These are phyloP conservation scores for Leptinotarsa texana DNA, from an alignment of 1,140 invertebrate genomes.

Conservation along the genomic window DNA sequence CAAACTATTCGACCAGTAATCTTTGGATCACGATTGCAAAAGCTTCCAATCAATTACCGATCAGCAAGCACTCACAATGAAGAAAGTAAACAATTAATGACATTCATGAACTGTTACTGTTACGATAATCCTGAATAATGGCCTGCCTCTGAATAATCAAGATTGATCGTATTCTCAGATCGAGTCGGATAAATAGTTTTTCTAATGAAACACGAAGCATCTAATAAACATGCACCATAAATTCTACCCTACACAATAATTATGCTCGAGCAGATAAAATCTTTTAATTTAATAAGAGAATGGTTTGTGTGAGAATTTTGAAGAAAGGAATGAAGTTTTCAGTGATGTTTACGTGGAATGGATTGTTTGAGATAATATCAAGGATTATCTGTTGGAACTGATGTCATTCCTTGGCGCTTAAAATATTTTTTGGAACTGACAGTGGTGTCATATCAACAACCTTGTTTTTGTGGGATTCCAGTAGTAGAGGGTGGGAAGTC, in stretches of 20 bases:
- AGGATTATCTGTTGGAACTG: neutral
- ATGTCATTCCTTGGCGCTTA: too few species aligned
- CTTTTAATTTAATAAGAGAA: constrained; percentile 9
- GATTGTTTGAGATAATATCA: neutral
- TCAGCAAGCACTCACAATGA: neutral
- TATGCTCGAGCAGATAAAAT: constrained; percentile 5
- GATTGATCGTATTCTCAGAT: neutral
- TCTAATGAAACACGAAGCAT: constrained; percentile 8
- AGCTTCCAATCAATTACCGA: neutral
- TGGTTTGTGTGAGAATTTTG: constrained; percentile 1
- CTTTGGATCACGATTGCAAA: neutral
- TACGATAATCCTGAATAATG: constrained; percentile 6
- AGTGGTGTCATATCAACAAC: too few species aligned
- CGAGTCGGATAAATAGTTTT: constrained; percentile 6
- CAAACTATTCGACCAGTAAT: neutral
- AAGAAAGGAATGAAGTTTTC: neutral
- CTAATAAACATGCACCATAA: constrained; percentile 6
- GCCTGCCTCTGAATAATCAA: constrained; percentile 2
- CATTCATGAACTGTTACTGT: constrained; percentile 6
- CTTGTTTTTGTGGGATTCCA: too few species aligned
- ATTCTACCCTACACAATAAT: constrained; percentile 6
- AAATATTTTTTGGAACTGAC: too few species aligned
- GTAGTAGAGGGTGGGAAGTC: too few species aligned
- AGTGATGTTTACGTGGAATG: neutral
- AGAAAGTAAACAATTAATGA: constrained; percentile 3